Percentiles rank a stretch among this genome's conserved stretches.
These are phyloP conservation scores for Nomada flava DNA, from an alignment of 2,888 invertebrate species.

Conservation along the genomic window DNA sequence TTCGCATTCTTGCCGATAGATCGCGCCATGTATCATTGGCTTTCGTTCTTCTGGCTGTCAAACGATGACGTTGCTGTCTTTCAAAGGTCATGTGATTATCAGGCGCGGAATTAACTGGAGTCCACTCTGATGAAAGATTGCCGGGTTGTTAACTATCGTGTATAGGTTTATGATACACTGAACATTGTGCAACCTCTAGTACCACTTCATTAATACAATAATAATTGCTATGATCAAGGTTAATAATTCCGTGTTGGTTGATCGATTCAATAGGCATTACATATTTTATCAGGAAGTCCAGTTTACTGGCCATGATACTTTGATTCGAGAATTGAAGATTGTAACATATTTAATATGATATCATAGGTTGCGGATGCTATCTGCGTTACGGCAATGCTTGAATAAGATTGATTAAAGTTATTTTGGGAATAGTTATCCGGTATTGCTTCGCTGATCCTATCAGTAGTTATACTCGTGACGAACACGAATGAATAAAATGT, in stretches of 20 bases:
- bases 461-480: background rate
- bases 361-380: background rate
- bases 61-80: conserved; percentile 47
- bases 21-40: conserved; percentile 38
- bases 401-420: background rate
- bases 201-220: background rate
- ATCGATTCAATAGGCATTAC: background rate
- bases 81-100: conserved; percentile 33
- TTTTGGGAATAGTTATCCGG: background rate
- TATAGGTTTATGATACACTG: background rate
- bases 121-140: background rate
- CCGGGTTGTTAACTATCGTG: background rate
- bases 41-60: background rate
- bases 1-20: conserved; percentile 54
- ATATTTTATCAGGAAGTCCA: background rate
- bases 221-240: background rate
- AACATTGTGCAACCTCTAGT: background rate
- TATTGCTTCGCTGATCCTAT: too few species aligned
- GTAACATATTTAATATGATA: background rate
- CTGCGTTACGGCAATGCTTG: background rate
- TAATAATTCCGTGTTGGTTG: background rate
- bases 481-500: background rate
- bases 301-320: background rate
- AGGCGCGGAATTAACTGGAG: conserved; percentile 44
- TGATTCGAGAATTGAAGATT: background rate